Conservation (phyloP, 1,140 invertebrate species). For the Periplaneta americana region DNA sequence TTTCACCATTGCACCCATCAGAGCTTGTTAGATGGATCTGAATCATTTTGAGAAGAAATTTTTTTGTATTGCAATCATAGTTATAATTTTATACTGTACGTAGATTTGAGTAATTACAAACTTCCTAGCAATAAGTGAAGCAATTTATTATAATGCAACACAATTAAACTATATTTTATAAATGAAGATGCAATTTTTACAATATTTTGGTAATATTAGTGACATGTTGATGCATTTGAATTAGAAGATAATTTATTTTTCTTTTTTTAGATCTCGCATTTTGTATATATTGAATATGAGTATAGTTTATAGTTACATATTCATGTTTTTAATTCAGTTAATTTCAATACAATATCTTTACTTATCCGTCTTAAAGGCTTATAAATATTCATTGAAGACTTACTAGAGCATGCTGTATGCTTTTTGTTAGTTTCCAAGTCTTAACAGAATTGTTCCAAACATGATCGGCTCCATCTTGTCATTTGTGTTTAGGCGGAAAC, state of each 20-base stretch:
- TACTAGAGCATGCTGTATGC: neutral
- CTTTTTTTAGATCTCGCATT: neutral
- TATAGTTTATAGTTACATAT: neutral
- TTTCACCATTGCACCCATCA: conserved; percentile 16
- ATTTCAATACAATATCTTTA: neutral
- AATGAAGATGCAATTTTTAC: neutral
- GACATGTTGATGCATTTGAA: neutral
- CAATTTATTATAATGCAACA: neutral
- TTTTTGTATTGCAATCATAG: neutral
- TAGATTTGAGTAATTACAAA: neutral
- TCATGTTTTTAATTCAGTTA: neutral
- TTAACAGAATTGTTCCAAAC: neutral
- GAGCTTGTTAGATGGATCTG: neutral
- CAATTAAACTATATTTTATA: neutral
- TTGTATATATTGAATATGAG: neutral
- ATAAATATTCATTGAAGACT: neutral
- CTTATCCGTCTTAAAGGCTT: neutral
- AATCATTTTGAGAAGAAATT: neutral
- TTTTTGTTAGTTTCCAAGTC: neutral
- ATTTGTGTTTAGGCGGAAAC: no score
- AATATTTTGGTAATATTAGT: neutral
- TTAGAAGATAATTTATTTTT: neutral
- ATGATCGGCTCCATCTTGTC: neutral
- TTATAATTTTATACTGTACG: neutral
- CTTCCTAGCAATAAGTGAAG: neutral